Evolutionary conservation across 2,888 invertebrate species (phyloP).

Genomic region (Tortrix viridana): DNA sequence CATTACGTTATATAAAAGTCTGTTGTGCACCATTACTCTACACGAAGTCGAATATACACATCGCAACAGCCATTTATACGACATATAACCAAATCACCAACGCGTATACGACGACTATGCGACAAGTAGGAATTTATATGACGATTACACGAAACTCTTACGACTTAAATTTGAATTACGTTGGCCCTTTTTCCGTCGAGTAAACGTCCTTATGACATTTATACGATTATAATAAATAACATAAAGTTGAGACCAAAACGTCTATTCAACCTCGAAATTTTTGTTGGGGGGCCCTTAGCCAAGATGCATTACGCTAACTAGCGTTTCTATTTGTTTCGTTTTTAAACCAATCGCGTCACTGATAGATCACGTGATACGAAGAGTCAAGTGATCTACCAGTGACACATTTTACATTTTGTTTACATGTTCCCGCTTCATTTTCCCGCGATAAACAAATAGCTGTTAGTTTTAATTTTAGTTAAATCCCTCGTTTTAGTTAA

Average conservation of each 20-base stretch:
- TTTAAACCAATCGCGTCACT: too few relatives aligned
- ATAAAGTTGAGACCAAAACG: constrained; percentile 33
- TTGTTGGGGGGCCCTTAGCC: neutral
- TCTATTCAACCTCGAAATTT: constrained; percentile 3
- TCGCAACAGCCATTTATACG: constrained; percentile 15
- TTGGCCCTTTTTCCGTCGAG: constrained; percentile 40
- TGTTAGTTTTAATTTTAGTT: too few relatives aligned
- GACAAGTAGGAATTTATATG: constrained; percentile 38
- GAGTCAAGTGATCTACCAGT: too few relatives aligned
- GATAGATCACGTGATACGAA: too few relatives aligned
- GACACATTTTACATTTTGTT: too few relatives aligned
- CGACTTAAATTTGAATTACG: constrained; percentile 37
- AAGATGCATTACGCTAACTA: too few relatives aligned
- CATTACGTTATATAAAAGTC: constrained; percentile 23
- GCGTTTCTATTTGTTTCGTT: too few relatives aligned
- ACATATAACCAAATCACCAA: constrained; percentile 14
- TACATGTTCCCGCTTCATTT: too few relatives aligned
- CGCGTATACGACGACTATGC: constrained; percentile 33
- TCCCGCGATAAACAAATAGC: too few relatives aligned
- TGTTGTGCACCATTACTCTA: constrained; percentile 17
- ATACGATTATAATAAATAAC: constrained; percentile 40
- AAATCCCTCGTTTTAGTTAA: too few relatives aligned
- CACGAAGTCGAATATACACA: constrained; percentile 11
- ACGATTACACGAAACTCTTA: constrained; percentile 37
- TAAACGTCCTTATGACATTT: constrained; percentile 40